Conservation (phyloP, 2,113 vertebrate genomes). For the Meles meles region DNA sequence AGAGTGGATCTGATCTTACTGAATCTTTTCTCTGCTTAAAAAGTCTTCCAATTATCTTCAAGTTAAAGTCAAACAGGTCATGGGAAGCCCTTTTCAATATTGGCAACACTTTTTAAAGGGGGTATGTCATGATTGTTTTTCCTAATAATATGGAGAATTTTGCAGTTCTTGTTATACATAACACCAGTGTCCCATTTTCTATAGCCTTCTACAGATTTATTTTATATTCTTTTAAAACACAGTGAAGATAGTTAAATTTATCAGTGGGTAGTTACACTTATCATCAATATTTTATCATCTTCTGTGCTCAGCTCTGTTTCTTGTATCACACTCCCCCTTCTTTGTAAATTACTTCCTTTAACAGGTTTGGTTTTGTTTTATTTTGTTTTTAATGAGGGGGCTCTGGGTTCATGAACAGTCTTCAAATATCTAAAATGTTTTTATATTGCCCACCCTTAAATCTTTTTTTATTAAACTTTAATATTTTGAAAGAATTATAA, state of each 20-base stretch:
- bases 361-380: neutral
- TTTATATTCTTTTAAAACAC: neutral
- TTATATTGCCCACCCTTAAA: neutral
- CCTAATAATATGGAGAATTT: neutral
- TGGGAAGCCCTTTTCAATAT: neutral
- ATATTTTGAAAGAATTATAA: neutral
- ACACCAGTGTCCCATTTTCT: neutral
- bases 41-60: neutral
- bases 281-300: neutral
- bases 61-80: neutral
- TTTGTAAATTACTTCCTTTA: neutral
- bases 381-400: neutral
- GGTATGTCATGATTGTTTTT: neutral
- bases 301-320: neutral
- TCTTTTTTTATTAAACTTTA: neutral
- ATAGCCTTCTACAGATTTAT: neutral
- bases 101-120: neutral
- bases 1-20: neutral
- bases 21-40: constrained; percentile 14
- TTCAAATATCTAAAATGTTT: neutral
- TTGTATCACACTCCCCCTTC: neutral
- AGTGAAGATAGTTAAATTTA: neutral
- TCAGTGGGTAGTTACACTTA: neutral
- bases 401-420: neutral
- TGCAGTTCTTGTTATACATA: neutral